Conservation (phyloP, 2,113 vertebrate genomes). For the Alaudala cheleensis region DNA sequence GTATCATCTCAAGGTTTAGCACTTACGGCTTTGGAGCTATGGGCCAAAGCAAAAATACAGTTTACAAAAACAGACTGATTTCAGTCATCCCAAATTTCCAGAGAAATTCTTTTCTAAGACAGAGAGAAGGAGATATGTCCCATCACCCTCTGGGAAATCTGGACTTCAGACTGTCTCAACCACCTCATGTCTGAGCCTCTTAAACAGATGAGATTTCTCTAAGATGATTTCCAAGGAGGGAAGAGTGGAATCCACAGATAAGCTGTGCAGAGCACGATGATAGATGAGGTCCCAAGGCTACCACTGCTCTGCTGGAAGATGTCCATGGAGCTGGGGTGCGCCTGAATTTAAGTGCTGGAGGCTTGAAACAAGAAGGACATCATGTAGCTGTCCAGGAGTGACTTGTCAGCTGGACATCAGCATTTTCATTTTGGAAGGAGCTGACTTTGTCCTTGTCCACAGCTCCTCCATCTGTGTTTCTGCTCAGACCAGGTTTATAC, state of each 20-base stretch:
- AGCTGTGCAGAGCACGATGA: rapidly evolving
- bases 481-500: neutral
- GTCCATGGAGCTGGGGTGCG: neutral
- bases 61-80: neutral
- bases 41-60: neutral
- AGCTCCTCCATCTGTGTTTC: neutral
- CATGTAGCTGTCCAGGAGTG: neutral
- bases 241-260: neutral
- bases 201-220: neutral
- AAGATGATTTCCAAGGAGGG: slow-evolving; percentile 25
- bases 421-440: rapidly evolving
- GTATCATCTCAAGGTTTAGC: slow-evolving; percentile 26
- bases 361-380: neutral
- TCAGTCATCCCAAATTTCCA: neutral
- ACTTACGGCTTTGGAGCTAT: neutral
- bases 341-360: neutral
- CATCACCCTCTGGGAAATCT: rapidly evolving
- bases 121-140: neutral
- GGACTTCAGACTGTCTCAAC: neutral
- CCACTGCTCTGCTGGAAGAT: neutral
- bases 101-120: neutral
- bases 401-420: neutral
- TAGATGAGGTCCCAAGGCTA: neutral
- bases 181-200: neutral
- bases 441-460: neutral